Conservation (phyloP, 37 sponge, comb jelly and placozoan species). For the Amphimedon queenslandica region DNA sequence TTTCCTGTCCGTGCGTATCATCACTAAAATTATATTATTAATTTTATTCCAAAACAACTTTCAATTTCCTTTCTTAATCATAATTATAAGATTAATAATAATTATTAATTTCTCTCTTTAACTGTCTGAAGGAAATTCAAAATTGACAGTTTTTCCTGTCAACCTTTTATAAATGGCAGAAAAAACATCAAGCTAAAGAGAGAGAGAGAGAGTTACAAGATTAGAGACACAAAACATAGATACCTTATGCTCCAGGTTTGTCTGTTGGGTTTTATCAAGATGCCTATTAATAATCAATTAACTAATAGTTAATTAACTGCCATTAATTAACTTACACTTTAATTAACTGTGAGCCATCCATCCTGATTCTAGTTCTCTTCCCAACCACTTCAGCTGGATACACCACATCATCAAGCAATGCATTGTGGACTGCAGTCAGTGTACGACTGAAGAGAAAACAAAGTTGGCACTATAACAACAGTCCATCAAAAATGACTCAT, state of each 20-base stretch:
- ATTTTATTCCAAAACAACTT: too few species aligned
- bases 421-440: conserved; percentile 93
- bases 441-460: conserved; percentile 70
- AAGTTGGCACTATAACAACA: background rate
- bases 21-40: too few species aligned
- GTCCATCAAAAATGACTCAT: background rate
- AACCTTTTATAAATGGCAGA: conserved; percentile 89
- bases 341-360: conserved; percentile 87
- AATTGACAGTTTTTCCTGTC: conserved; percentile 97
- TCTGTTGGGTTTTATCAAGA: conserved; percentile 83
- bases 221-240: background rate
- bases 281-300: conserved; percentile 41
- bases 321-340: conserved; percentile 63
- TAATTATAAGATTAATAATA: background rate
- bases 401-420: conserved; percentile 93
- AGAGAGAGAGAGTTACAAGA: background rate
- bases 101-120: conserved; percentile 21
- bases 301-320: background rate
- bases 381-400: conserved; percentile 95
- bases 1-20: too few species aligned
- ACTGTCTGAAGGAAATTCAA: conserved; percentile 85
- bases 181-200: conserved; percentile 78
- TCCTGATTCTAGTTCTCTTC: conserved; percentile 82
- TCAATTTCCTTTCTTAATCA: too few species aligned
- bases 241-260: conserved; percentile 92